Conservation (phyloP, 2,113 vertebrate species). For the Girardinichthys multiradiatus region DNA sequence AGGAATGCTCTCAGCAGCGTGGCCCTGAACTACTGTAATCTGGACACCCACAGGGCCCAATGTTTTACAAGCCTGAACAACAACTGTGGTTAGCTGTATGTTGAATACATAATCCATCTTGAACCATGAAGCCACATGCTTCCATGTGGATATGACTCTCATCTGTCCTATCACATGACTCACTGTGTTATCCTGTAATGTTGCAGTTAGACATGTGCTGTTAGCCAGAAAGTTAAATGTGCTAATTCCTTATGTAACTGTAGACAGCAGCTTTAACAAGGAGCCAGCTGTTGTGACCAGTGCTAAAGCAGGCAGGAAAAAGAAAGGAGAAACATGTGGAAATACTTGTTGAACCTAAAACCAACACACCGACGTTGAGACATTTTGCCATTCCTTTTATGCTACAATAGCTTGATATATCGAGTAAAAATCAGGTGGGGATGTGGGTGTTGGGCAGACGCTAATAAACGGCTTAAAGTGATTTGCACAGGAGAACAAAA, state of each 20-base stretch:
- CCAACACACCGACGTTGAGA: conserved; percentile 79
- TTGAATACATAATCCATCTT: conserved; percentile 44
- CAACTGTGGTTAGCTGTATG: conserved; percentile 60
- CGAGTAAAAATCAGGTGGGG: conserved; percentile 40
- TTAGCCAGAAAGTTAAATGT: conserved; percentile 56
- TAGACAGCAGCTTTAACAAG: conserved; percentile 61
- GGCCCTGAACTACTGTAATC: conserved; percentile 60
- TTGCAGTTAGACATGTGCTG: conserved; percentile 44
- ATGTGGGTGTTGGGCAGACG: conserved; percentile 25
- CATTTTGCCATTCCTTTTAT: conserved; percentile 74
- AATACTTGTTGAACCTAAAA: conserved; percentile 78
- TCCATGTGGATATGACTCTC: conserved; percentile 30
- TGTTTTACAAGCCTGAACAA: conserved; percentile 69
- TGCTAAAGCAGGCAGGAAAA: conserved; percentile 66
- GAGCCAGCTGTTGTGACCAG: conserved; percentile 79
- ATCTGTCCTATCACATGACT: conserved; percentile 45
- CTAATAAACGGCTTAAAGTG: conserved; percentile 19
- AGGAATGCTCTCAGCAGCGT: conserved; percentile 34
- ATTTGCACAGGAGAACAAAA: conserved; percentile 2
- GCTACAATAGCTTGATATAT: conserved; percentile 69
- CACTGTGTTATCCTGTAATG: conserved; percentile 32
- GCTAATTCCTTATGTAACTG: conserved; percentile 65
- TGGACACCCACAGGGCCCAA: conserved; percentile 54
- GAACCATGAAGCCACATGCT: conserved; percentile 33
- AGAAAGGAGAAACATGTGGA: conserved; percentile 76